Evolutionary conservation across 2,888 invertebrate species (phyloP).

Genomic region (Eupeodes latifasciatus): DNA sequence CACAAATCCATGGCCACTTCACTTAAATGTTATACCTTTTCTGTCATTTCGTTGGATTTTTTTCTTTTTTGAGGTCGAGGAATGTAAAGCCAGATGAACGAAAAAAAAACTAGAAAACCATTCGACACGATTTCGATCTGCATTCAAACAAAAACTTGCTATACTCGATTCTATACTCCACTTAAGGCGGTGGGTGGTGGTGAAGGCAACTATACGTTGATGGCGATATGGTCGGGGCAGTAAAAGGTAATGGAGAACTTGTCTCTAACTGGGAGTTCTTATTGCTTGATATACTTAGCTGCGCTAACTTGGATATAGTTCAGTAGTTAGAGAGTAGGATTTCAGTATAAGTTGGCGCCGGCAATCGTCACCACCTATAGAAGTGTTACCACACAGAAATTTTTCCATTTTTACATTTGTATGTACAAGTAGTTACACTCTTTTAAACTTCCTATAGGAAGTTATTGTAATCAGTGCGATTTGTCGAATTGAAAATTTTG

Average conservation of each 20-base stretch:
- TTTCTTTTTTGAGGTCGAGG: conserved; percentile 46
- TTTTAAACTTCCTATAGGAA: too few species aligned
- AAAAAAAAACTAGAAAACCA: conserved; percentile 51
- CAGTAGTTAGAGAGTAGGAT: conserved; percentile 19
- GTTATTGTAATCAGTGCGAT: too few species aligned
- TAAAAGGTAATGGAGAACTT: conserved; percentile 67
- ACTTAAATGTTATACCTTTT: conserved; percentile 60
- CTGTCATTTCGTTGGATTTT: conserved; percentile 69
- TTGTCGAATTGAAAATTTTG: too few species aligned
- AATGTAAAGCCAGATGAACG: conserved; percentile 30
- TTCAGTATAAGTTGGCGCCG: conserved; percentile 22
- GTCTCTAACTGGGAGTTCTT: conserved; percentile 33
- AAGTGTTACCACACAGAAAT: background rate
- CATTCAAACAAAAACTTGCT: conserved; percentile 62
- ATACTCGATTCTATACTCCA: conserved; percentile 43
- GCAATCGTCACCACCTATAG: background rate
- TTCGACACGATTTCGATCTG: conserved; percentile 74
- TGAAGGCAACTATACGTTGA: background rate
- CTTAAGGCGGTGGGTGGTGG: conserved; percentile 48
- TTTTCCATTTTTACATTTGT: too few species aligned
- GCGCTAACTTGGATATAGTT: conserved; percentile 12
- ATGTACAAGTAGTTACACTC: too few species aligned
- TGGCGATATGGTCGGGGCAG: background rate
- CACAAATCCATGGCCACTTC: conserved; percentile 43
- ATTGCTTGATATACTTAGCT: conserved; percentile 22